phyloP scores from a whole-genome alignment of 2,797 vertebrate genomes.

The Arrhamphus sclerolepis region DNA sequence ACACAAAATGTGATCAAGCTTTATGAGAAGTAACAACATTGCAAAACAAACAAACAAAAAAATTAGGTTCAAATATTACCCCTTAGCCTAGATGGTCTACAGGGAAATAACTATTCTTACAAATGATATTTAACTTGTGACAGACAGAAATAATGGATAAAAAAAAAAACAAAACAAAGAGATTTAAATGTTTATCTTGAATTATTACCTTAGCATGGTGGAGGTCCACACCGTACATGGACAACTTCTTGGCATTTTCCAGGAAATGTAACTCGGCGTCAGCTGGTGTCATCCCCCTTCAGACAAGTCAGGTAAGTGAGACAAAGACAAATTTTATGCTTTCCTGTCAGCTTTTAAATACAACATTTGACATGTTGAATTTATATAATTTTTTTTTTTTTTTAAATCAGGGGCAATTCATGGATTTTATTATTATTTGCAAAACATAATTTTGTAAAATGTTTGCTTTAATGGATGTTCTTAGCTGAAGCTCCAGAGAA shows the following conservation, averaged over 20 bases:
- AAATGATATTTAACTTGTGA: neutral
- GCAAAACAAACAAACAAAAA: too few species aligned
- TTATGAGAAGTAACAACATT: too few species aligned
- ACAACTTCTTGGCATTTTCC: slow-evolving; percentile 98
- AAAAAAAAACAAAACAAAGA: too few species aligned
- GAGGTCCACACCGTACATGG: slow-evolving; percentile 98
- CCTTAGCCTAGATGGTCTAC: neutral
- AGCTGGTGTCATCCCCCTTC: slow-evolving; percentile 95
- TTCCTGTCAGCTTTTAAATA: too few species aligned
- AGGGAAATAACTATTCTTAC: neutral
- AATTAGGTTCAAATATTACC: neutral
- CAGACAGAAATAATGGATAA: too few species aligned
- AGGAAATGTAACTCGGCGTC: slow-evolving; percentile 98
- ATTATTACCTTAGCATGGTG: slow-evolving; percentile 94
- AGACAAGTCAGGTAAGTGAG: slow-evolving; percentile 3
- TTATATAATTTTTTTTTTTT: neutral
- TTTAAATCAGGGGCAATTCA: slow-evolving; percentile 1
- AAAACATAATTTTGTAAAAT: slow-evolving; percentile 29
- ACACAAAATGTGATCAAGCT: too few species aligned
- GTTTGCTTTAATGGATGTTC: slow-evolving; percentile 27
- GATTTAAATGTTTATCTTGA: neutral
- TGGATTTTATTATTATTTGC: neutral
- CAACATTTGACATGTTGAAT: neutral
- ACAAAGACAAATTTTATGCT: neutral
- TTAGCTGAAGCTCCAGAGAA: slow-evolving; percentile 23